Conservation (phyloP, 2,888 invertebrate species). For the Amiota communis region DNA sequence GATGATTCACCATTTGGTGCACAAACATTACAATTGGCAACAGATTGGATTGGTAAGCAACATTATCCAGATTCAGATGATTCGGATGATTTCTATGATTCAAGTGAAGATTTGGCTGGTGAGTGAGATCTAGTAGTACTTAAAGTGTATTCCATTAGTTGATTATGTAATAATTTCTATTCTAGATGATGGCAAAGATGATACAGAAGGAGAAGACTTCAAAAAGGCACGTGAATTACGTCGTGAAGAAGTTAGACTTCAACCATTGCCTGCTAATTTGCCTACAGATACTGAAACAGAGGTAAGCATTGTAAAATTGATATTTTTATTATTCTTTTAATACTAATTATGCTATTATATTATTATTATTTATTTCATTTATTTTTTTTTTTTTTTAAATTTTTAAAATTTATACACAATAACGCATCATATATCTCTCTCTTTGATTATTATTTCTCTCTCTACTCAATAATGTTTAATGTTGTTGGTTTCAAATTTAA, state of each 20-base stretch:
- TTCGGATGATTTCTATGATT: slow-evolving; percentile 72
- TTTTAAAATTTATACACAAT: slow-evolving; percentile 39
- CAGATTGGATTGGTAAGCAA: slow-evolving; percentile 79
- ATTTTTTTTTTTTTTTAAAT: slow-evolving; percentile 48
- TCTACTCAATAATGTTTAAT: slow-evolving; percentile 39
- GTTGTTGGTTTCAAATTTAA: slow-evolving; percentile 65
- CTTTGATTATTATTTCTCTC: slow-evolving; percentile 37
- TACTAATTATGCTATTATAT: slow-evolving; percentile 2
- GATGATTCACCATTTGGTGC: slow-evolving; percentile 75
- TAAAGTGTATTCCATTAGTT: slow-evolving; percentile 1
- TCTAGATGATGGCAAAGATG: slow-evolving; percentile 78
- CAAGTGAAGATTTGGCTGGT: slow-evolving; percentile 73
- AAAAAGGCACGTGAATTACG: slow-evolving; percentile 79
- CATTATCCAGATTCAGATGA: slow-evolving; percentile 74
- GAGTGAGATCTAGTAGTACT: no score
- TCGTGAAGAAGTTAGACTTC: slow-evolving; percentile 80
- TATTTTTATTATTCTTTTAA: neutral
- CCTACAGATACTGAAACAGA: slow-evolving; percentile 82
- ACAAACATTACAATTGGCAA: slow-evolving; percentile 81
- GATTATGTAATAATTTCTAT: neutral
- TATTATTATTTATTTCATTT: slow-evolving; percentile 53
- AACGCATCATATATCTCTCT: slow-evolving; percentile 1
- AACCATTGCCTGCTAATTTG: slow-evolving; percentile 77
- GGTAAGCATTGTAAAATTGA: slow-evolving; percentile 74
- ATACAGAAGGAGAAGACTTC: slow-evolving; percentile 82